Conservation (phyloP, 1,140 invertebrate species). For the Acromyrmex heyeri region DNA sequence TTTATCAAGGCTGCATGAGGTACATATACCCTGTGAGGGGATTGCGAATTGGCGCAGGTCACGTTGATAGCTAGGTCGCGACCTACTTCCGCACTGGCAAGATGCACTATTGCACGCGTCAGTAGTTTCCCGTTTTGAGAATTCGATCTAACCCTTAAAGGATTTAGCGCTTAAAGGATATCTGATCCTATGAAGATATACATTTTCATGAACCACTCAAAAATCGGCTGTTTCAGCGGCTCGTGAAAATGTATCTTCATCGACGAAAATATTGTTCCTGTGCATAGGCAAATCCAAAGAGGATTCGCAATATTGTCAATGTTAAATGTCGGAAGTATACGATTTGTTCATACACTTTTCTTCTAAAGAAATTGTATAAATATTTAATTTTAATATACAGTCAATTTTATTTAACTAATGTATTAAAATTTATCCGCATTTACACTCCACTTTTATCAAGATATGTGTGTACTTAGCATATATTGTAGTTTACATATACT, state of each 20-base stretch:
- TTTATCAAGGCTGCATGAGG: conserved; percentile 43
- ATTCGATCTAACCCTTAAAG: conserved; percentile 31
- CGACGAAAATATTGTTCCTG: background rate
- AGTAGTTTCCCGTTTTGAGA: conserved; percentile 40
- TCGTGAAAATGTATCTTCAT: background rate
- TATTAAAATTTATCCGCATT: background rate
- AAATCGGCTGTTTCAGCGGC: too few species aligned
- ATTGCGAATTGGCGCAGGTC: conserved; percentile 66
- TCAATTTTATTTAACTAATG: background rate
- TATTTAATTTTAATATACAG: background rate
- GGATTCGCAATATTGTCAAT: background rate
- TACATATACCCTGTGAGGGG: conserved; percentile 35
- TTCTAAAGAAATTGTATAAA: background rate
- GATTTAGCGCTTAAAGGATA: conserved; percentile 35
- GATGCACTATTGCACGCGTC: conserved; percentile 19
- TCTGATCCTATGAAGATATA: background rate
- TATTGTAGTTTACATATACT: too few species aligned
- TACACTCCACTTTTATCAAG: too few species aligned
- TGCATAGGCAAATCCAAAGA: background rate
- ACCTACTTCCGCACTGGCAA: conserved; percentile 72
- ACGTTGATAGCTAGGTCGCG: conserved; percentile 74
- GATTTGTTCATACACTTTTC: background rate
- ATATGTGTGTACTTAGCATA: too few species aligned
- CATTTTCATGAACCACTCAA: too few species aligned
- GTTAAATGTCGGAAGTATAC: background rate